Percentiles rank a stretch among this genome's conserved stretches.
Evolutionary conservation across 2,113 vertebrate species (phyloP).

Genomic region (Dromaius novaehollandiae): DNA sequence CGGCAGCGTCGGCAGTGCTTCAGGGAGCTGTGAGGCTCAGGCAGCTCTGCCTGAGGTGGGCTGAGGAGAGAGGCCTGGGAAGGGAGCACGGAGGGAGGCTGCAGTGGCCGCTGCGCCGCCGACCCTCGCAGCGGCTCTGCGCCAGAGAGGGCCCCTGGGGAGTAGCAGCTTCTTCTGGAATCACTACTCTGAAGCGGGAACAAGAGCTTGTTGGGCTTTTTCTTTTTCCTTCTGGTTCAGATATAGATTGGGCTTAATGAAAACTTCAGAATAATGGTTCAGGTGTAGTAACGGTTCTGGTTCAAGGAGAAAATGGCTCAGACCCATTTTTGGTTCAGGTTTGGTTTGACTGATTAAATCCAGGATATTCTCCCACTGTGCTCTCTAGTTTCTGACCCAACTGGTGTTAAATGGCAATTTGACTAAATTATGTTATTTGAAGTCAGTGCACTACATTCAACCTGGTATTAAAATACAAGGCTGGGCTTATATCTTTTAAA

Average conservation of each 20-base stretch:
- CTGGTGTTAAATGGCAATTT: not conserved
- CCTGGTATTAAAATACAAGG: conserved; percentile 22
- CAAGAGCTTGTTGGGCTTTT: not conserved
- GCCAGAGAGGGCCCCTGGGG: not conserved
- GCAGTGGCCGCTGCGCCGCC: not conserved
- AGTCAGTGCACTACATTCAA: not conserved
- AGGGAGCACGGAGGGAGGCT: not conserved
- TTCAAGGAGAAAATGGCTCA: not conserved
- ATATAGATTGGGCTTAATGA: not conserved
- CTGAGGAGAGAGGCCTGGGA: no score
- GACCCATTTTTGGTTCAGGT: conserved; percentile 6
- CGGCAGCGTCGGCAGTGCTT: not conserved
- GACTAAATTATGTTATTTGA: conserved; percentile 31
- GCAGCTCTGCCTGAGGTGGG: not conserved
- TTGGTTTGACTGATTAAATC: conserved; percentile 14
- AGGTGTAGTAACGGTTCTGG: not conserved
- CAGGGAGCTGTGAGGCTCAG: not conserved
- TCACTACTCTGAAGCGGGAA: not conserved
- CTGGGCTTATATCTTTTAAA: conserved; percentile 51
- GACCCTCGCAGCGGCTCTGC: not conserved
- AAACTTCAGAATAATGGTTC: not conserved
- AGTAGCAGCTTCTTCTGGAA: not conserved
- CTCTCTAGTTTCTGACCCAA: conserved; percentile 25
- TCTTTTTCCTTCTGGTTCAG: not conserved
- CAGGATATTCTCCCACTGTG: conserved; percentile 11